Evolutionary conservation across 2,888 invertebrate genomes (phyloP).

Genomic region (Euzophera pinguis): DNA sequence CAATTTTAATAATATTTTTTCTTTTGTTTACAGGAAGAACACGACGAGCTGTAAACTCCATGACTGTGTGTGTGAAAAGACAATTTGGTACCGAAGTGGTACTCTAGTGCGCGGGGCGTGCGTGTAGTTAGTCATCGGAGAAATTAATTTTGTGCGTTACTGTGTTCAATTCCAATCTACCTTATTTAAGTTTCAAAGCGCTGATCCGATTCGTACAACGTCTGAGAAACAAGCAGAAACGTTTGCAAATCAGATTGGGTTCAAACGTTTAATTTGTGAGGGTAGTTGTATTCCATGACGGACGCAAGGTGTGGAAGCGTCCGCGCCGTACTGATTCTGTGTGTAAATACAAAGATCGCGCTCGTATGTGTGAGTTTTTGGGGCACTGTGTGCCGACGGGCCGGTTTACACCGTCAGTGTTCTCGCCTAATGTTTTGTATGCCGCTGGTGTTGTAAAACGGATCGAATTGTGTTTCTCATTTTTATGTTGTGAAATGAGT

Average conservation of each 20-base stretch:
- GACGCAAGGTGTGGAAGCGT: not conserved
- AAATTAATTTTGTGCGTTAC: slow-evolving; percentile 27
- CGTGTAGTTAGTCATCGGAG: slow-evolving; percentile 27
- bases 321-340: slow-evolving; percentile 19
- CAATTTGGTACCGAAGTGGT: slow-evolving; percentile 51
- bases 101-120: slow-evolving; percentile 31
- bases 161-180: slow-evolving; percentile 33
- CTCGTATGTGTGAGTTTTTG: slow-evolving; percentile 27
- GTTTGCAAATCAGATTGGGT: not conserved
- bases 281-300: slow-evolving; percentile 18
- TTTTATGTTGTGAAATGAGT: slow-evolving; percentile 76
- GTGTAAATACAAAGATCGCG: slow-evolving; percentile 10
- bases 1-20: slow-evolving; percentile 20
- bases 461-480: slow-evolving; percentile 57
- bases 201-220: not conserved
- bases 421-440: slow-evolving; percentile 45
- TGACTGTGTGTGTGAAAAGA: slow-evolving; percentile 51
- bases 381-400: slow-evolving; percentile 50
- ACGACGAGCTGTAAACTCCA: slow-evolving; percentile 68
- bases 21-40: slow-evolving; percentile 65
- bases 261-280: not conserved
- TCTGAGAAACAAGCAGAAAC: not conserved
- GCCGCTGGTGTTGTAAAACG: slow-evolving; percentile 52
- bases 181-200: slow-evolving; percentile 20
- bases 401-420: slow-evolving; percentile 48